These are phyloP conservation scores for Bedellia somnulentella DNA, from an alignment of 2,888 invertebrate species.

Conservation along the genomic window DNA sequence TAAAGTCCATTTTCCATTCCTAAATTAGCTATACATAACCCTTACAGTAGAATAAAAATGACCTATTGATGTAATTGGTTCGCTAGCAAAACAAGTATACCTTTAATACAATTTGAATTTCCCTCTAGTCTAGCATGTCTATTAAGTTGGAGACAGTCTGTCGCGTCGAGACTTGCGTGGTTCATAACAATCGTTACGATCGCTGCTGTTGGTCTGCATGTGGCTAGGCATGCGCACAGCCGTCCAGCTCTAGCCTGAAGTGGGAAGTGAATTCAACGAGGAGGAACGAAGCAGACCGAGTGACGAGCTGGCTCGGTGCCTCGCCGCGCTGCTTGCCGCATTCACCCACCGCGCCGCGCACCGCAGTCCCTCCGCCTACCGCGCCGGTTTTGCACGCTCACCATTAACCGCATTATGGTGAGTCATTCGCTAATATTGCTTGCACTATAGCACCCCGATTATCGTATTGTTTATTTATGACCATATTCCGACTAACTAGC, in stretches of 20 bases:
- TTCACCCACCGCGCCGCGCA: constrained; percentile 14
- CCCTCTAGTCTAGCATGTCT: constrained; percentile 22
- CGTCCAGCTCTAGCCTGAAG: neutral
- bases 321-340: neutral
- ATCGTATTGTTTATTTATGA: too few species aligned
- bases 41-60: too few species aligned
- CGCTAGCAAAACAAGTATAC: too few species aligned
- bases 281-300: constrained; percentile 10
- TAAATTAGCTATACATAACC: too few species aligned
- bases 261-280: constrained; percentile 37
- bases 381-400: constrained; percentile 50
- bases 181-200: constrained; percentile 54
- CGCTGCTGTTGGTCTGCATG: constrained; percentile 55
- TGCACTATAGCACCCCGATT: neutral
- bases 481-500: too few species aligned
- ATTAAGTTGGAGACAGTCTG: constrained; percentile 39
- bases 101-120: constrained; percentile 28
- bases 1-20: too few species aligned
- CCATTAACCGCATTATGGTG: constrained; percentile 55
- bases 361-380: constrained; percentile 42
- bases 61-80: too few species aligned
- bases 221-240: constrained; percentile 42
- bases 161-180: constrained; percentile 43
- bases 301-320: neutral
- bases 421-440: constrained; percentile 24